Evolutionary conservation across 2,888 invertebrate genomes (phyloP).

Genomic region (Rotaria magnacalcarata): DNA sequence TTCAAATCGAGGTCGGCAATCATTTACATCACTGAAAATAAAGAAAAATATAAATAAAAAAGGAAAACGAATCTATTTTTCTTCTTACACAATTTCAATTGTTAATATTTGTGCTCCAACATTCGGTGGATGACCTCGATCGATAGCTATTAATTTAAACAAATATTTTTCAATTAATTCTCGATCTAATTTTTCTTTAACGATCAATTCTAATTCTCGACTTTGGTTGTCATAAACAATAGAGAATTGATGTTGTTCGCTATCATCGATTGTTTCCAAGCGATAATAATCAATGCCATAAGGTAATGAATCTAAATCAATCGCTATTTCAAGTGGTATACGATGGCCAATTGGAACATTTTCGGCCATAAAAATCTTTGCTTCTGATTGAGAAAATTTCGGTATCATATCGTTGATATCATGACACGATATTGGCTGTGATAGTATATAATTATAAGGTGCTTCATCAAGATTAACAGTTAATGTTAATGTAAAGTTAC

Average conservation of each 20-base stretch:
- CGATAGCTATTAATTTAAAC: constrained; percentile 84
- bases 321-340: constrained; percentile 22
- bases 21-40: neutral
- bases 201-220: constrained; percentile 33
- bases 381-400: constrained; percentile 15
- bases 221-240: constrained; percentile 23
- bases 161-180: constrained; percentile 73
- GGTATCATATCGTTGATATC: constrained; percentile 22
- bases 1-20: constrained; percentile 15
- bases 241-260: neutral
- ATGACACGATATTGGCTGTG: constrained; percentile 5
- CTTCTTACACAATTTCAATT: constrained; percentile 38
- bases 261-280: neutral
- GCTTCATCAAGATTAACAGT: constrained; percentile 18
- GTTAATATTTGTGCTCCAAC: constrained; percentile 43
- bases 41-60: neutral
- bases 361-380: neutral
- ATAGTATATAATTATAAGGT: constrained; percentile 23
- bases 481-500: constrained; percentile 28
- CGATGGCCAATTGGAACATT: constrained; percentile 17
- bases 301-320: constrained; percentile 7
- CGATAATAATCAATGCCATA: constrained; percentile 21
- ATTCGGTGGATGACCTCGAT: constrained; percentile 66
- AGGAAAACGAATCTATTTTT: neutral
- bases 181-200: constrained; percentile 75